phyloP scores from a whole-genome alignment of 2,113 vertebrate genomes.

The Terrapene triunguis region DNA sequence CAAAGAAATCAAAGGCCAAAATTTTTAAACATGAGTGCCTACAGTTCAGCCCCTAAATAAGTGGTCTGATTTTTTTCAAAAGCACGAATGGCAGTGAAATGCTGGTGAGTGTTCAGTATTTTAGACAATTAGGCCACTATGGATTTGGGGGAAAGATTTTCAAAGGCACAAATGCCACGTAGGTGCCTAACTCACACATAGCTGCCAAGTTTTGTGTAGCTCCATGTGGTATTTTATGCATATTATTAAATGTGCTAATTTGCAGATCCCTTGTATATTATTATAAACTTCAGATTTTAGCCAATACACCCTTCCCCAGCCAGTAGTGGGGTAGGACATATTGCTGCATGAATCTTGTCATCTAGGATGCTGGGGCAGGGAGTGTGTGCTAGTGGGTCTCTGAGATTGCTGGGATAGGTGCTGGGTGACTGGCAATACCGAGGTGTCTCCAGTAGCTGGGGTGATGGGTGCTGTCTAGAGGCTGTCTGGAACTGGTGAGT shows the following conservation, averaged over 20 bases:
- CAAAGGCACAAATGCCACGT: neutral
- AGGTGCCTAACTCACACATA: neutral
- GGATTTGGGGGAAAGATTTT: neutral
- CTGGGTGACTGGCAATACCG: neutral
- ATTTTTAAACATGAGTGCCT: neutral
- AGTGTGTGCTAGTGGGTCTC: neutral
- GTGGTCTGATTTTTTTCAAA: neutral
- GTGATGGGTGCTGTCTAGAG: neutral
- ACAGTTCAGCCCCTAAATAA: neutral
- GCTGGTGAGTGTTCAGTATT: neutral
- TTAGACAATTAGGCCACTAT: neutral
- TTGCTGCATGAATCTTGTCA: neutral
- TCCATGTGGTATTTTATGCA: neutral
- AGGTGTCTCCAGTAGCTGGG: neutral
- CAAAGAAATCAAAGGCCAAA: neutral
- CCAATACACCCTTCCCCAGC: neutral
- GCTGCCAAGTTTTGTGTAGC: neutral
- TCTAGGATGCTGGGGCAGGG: neutral
- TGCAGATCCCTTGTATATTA: neutral
- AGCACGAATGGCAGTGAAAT: neutral
- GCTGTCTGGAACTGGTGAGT: too few species aligned
- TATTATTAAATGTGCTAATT: neutral
- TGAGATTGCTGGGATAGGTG: neutral
- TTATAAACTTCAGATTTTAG: neutral
- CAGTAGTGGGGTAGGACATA: neutral